Evolutionary conservation across 2,888 invertebrate species (phyloP).

Genomic region (Xestia rhomboidea): DNA sequence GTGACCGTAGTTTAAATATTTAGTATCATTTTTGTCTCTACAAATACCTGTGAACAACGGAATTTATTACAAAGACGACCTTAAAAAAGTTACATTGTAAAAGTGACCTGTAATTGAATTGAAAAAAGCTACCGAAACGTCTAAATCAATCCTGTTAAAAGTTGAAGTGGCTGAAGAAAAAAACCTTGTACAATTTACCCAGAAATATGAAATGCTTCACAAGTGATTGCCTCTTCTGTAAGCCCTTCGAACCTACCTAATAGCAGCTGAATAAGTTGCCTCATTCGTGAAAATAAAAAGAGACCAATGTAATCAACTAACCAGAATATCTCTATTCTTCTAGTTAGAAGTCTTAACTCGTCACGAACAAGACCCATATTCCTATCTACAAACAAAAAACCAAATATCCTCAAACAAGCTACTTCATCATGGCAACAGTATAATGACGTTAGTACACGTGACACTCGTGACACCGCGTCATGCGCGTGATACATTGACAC

Average conservation of each 20-base stretch:
- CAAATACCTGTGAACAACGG: background rate
- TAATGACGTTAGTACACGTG: conserved; percentile 50
- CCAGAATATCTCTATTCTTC: background rate
- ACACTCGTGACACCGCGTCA: conserved; percentile 57
- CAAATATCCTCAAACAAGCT: conserved; percentile 26
- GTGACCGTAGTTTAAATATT: conserved; percentile 10
- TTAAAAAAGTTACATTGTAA: background rate
- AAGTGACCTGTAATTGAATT: background rate
- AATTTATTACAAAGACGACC: background rate
- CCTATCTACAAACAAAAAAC: background rate
- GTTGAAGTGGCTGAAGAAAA: background rate
- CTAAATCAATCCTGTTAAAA: background rate
- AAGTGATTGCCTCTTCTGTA: background rate
- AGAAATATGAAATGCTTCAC: background rate
- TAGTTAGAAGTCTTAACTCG: background rate
- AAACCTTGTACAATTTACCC: background rate
- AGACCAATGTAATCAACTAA: background rate
- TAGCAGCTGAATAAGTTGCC: background rate
- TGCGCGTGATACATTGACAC: conserved; percentile 52
- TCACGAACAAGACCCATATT: background rate
- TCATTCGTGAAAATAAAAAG: background rate
- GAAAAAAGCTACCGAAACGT: background rate
- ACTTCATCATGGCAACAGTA: conserved; percentile 42
- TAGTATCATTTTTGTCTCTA: background rate
- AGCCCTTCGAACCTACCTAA: background rate